Evolutionary conservation across 1,140 invertebrate genomes (phyloP).

Genomic region (Brachionus asplanchnoidis): DNA sequence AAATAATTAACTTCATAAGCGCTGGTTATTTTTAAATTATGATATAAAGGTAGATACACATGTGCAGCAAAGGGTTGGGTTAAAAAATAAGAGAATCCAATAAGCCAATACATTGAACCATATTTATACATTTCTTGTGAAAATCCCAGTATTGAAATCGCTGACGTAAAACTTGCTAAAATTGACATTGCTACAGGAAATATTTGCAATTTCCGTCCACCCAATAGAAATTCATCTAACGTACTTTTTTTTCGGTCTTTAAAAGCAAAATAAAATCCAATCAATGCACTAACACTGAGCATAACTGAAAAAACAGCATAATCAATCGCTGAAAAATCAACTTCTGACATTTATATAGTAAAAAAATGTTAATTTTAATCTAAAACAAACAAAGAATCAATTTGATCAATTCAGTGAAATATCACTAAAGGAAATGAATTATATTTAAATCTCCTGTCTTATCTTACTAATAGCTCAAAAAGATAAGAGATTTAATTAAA

Average conservation of each 20-base stretch:
- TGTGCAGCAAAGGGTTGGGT: constrained; percentile 46
- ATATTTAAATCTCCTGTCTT: too few species aligned
- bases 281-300: background rate
- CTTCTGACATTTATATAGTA: background rate
- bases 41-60: constrained; percentile 53
- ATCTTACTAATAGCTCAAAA: too few species aligned
- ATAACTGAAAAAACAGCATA: constrained; percentile 26
- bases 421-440: too few species aligned
- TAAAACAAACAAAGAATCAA: too few species aligned
- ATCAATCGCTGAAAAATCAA: background rate
- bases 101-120: constrained; percentile 47
- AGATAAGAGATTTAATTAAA: too few species aligned
- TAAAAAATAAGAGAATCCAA: constrained; percentile 44
- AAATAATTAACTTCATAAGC: constrained; percentile 47
- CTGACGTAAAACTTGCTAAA: constrained; percentile 54
- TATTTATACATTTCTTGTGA: constrained; percentile 51
- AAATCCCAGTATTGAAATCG: constrained; percentile 57
- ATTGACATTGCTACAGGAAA: constrained; percentile 55
- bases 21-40: constrained; percentile 51
- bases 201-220: constrained; percentile 35
- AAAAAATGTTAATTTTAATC: too few species aligned
- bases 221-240: constrained; percentile 15
- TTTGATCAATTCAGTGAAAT: too few species aligned
- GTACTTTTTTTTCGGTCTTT: constrained; percentile 21
- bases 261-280: constrained; percentile 27